Conservation (phyloP, 2,888 invertebrate species). For the Drosophila borborema region DNA sequence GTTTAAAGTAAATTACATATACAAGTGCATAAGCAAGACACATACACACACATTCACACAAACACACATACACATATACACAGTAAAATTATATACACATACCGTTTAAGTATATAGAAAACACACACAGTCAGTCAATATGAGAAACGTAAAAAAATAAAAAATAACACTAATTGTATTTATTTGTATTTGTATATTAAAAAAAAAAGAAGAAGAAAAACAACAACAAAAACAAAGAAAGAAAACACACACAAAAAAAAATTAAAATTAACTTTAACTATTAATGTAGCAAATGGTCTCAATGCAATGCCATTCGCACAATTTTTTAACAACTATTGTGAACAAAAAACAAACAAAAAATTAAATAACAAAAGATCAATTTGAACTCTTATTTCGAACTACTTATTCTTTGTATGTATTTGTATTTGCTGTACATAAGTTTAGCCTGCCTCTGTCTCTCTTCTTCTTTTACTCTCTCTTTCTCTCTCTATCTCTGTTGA, state of each 20-base stretch:
- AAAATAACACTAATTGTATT: conserved; percentile 69
- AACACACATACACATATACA: conserved; percentile 50
- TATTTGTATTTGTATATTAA: conserved; percentile 83
- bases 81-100: conserved; percentile 38
- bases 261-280: conserved; percentile 40
- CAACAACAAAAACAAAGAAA: no score
- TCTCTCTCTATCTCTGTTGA: conserved; percentile 39
- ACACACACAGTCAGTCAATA: conserved; percentile 57
- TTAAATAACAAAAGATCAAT: conserved; percentile 28
- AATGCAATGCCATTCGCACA: conserved; percentile 58
- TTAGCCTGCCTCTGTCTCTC: conserved; percentile 48
- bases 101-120: conserved; percentile 46
- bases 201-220: conserved; percentile 17
- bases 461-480: conserved; percentile 17
- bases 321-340: conserved; percentile 39
- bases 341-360: not conserved
- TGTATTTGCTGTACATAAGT: conserved; percentile 76
- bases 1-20: conserved; percentile 49
- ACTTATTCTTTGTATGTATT: conserved; percentile 28
- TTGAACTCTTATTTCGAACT: conserved; percentile 40
- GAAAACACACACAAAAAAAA: conserved; percentile 8
- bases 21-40: conserved; percentile 43
- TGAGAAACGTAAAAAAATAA: conserved; percentile 19
- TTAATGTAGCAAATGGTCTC: conserved; percentile 62
- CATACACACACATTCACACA: conserved; percentile 38